phyloP scores from a whole-genome alignment of 2,113 vertebrate genomes.

The Fulmarus glacialis region DNA sequence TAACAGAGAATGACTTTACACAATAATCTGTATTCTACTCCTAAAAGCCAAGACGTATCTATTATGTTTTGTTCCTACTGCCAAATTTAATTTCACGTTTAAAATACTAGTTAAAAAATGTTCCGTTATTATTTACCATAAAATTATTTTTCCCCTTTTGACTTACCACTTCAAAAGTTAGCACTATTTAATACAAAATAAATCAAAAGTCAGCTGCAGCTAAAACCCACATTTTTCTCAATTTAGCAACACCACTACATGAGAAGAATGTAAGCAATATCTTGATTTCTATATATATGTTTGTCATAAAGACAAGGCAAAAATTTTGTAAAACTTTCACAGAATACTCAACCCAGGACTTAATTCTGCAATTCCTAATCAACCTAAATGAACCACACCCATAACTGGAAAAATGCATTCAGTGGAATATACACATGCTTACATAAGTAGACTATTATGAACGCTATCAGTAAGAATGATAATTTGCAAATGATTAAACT shows the following conservation, averaged over 20 bases:
- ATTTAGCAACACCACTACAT: background rate
- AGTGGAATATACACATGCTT: background rate
- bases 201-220: background rate
- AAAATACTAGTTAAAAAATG: background rate
- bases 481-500: slow-evolving; percentile 51
- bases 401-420: background rate
- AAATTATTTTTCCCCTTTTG: background rate
- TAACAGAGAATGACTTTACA: background rate
- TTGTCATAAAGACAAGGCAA: background rate
- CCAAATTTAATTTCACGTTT: background rate
- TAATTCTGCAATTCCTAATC: background rate
- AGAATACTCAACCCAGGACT: background rate
- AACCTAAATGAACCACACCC: background rate
- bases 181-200: background rate
- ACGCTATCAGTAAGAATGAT: background rate
- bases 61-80: background rate
- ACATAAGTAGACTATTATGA: slow-evolving; percentile 10
- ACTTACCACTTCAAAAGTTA: background rate
- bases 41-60: background rate
- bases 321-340: background rate
- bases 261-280: background rate
- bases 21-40: background rate
- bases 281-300: background rate
- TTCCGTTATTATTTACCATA: background rate
- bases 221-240: background rate